Evolutionary conservation across 2,888 invertebrate species (phyloP), one percentile per base, ranked within the genome.

Genomic region (Orchesellides sinensis): DNA sequence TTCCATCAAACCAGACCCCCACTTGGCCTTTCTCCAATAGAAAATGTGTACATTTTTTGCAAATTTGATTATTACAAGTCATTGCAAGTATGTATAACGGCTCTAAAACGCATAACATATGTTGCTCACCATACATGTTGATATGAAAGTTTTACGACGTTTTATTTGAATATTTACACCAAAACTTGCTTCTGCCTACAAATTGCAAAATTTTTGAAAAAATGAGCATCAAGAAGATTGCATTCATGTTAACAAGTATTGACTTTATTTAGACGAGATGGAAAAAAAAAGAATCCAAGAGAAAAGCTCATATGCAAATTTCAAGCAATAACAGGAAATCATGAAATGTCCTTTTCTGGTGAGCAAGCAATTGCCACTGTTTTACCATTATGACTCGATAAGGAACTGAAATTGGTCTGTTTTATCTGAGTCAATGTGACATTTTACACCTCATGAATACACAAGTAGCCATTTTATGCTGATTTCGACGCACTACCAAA

Each of bases 371-470:
- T 74, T 65, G 63, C 59, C 65, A 74, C 63, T 40, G 52, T 49
- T 49, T 61, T 61, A 32, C n/a, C 52, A 72, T 40, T 66, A 61
- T 80, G 32, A 29, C 61, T 65, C 35, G 82, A 70, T 82, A 82
- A 77, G 83, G 69, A 83, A 63, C 21, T 73, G 35, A 66, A 83
- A 77, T 77, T 83, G 72, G 69, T 65, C 66, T 56, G 45, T 75
- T 77, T 70, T 66, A 75, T 65, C 77, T 77, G 70, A 83, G 63
- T 63, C 70, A 69, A 83, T 47, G 65, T 77, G 77, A 83, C 83
- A 83, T 77, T 83, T 83, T 83, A 77, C 83, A 83, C 83, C 83
- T 83, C 82, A 75, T 82, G 82, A 82, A 82, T 82, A 66, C 45
- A 17, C 56, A 83, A 83, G 47, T 56, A 54, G 27, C 35, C 66